Percentiles rank a stretch among this genome's conserved stretches.
These are phyloP conservation scores for Holotrichia oblita DNA, from an alignment of 1,140 invertebrate genomes.

Conservation along the genomic window DNA sequence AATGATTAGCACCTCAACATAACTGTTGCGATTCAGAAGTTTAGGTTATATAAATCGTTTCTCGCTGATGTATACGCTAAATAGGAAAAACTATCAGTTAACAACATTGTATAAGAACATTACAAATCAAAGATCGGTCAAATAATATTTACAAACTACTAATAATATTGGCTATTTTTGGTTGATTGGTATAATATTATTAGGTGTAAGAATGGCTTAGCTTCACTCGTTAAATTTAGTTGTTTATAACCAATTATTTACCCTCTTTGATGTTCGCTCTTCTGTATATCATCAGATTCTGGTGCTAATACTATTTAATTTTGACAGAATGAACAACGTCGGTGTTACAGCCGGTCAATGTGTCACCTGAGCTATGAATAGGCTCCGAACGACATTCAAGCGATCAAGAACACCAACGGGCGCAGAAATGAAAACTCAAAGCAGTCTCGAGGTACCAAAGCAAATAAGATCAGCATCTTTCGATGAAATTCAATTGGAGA, in stretches of 20 bases:
- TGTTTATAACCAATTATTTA: not conserved
- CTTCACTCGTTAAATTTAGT: too few relatives aligned
- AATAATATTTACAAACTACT: too few relatives aligned
- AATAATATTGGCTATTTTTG: too few relatives aligned
- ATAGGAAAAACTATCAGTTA: too few relatives aligned
- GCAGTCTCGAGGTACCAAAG: constrained; percentile 87
- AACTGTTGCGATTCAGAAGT: too few relatives aligned
- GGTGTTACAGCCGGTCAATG: constrained; percentile 45
- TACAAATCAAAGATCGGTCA: too few relatives aligned
- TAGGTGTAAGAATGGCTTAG: too few relatives aligned
- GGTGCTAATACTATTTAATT: not conserved
- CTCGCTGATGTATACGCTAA: too few relatives aligned
- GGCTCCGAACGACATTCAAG: constrained; percentile 85
- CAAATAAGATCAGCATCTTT: constrained; percentile 85
- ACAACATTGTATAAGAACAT: too few relatives aligned
- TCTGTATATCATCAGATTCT: not conserved
- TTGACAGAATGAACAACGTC: constrained; percentile 50
- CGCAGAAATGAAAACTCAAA: constrained; percentile 89
- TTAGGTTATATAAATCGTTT: too few relatives aligned
- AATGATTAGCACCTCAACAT: too few relatives aligned
- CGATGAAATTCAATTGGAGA: constrained; percentile 86
- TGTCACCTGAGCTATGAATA: constrained; percentile 71
- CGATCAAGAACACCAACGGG: constrained; percentile 86
- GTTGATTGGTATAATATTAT: too few relatives aligned
- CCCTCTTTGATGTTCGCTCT: not conserved